phyloP scores from a whole-genome alignment of 1,140 invertebrate genomes.

The Macrobrachium nipponense region DNA sequence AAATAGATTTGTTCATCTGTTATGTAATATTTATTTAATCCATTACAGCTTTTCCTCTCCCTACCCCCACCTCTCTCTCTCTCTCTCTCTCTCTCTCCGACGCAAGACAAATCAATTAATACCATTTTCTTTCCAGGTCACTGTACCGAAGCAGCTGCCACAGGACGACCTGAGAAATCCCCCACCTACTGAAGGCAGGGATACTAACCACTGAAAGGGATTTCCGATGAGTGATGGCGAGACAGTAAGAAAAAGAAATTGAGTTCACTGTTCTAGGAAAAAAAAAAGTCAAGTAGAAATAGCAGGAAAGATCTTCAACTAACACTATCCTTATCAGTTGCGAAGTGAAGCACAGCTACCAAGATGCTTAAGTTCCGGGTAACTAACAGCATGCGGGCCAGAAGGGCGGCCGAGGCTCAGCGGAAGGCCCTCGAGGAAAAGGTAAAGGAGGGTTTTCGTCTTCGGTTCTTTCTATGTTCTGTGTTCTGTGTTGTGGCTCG shows the following conservation, averaged over 20 bases:
- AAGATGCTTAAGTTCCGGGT: conserved; percentile 62
- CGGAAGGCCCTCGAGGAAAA: conserved; percentile 60
- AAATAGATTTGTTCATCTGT: too few species aligned
- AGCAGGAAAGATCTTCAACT: background rate
- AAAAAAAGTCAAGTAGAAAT: background rate
- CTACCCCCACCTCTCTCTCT: conserved; percentile 4
- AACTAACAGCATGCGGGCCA: conserved; percentile 62
- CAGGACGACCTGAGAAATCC: too few species aligned
- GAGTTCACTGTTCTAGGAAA: background rate
- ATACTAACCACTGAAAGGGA: too few species aligned
- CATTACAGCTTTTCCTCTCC: too few species aligned
- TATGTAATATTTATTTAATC: background rate
- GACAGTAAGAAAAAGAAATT: too few species aligned
- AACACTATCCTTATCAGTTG: background rate
- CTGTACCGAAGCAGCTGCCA: background rate
- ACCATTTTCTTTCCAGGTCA: background rate
- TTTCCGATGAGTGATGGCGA: too few species aligned
- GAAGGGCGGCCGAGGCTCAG: conserved; percentile 58
- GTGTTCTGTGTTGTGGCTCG: too few species aligned
- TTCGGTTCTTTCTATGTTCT: too few species aligned
- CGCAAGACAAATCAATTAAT: background rate
- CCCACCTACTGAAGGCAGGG: too few species aligned
- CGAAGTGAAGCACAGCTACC: background rate
- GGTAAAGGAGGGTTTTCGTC: conserved; percentile 29
- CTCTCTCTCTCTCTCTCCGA: background rate